These are phyloP conservation scores for Stigmatopora argus DNA, from an alignment of 2,113 vertebrate species.

Conservation along the genomic window DNA sequence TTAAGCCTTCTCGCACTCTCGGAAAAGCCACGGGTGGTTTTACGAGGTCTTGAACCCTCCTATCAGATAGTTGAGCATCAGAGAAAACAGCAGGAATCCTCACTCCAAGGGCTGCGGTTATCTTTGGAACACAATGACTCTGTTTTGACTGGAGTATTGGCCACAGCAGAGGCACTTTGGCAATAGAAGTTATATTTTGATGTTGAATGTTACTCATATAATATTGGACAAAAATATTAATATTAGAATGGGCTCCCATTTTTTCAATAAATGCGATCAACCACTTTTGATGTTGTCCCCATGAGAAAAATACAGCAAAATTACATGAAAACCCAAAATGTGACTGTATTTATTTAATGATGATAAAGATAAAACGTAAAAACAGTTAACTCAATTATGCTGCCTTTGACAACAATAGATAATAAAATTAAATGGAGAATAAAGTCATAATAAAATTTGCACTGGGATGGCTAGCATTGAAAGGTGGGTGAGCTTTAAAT, in stretches of 20 bases:
- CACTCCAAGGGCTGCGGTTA: slow-evolving; percentile 33
- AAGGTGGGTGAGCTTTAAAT: too few species aligned
- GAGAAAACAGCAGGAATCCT: slow-evolving; percentile 27
- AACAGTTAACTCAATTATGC: too few species aligned
- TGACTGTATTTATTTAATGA: too few species aligned
- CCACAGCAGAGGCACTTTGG: not conserved
- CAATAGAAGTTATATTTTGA: not conserved
- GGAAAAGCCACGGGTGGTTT: slow-evolving; percentile 21
- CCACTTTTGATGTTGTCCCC: not conserved
- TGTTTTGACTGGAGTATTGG: slow-evolving; percentile 23
- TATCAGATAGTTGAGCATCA: slow-evolving; percentile 13
- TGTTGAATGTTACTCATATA: not conserved
- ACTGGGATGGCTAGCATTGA: too few species aligned
- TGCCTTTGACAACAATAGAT: too few species aligned
- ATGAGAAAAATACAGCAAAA: too few species aligned
- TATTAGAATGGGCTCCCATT: not conserved
- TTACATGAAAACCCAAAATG: too few species aligned
- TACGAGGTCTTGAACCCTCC: slow-evolving; percentile 30
- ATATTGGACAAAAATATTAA: not conserved
- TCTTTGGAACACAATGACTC: slow-evolving; percentile 23
- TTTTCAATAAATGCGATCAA: not conserved
- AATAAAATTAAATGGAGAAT: too few species aligned
- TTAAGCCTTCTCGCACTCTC: slow-evolving; percentile 42
- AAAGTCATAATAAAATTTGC: too few species aligned
- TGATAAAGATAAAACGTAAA: too few species aligned